Percentiles rank a stretch among this genome's conserved stretches.
phyloP scores from a whole-genome alignment of 2,797 vertebrate genomes.

The Clarias fuscus region DNA sequence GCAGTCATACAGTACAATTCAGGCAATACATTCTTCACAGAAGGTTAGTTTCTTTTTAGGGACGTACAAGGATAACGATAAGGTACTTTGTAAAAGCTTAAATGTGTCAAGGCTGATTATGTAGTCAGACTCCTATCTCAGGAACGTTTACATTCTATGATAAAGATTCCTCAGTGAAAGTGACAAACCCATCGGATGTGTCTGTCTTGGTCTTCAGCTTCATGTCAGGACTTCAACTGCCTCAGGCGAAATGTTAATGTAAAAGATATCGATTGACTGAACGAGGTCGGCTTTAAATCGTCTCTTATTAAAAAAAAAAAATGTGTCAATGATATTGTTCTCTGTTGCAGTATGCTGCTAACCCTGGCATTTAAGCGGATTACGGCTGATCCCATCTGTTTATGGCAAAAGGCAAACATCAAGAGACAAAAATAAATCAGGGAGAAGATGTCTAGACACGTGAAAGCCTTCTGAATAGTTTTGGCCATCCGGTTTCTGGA shows the following conservation, averaged over 20 bases:
- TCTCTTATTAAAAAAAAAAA: background rate
- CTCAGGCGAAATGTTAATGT: background rate
- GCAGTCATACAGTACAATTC: background rate
- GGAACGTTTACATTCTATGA: background rate
- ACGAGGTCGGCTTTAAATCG: background rate
- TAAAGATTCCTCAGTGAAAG: background rate
- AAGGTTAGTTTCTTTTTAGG: background rate
- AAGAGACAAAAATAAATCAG: background rate
- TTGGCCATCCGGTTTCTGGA: background rate
- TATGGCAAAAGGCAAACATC: background rate
- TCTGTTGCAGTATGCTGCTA: background rate
- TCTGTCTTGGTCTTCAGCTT: background rate
- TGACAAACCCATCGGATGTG: background rate
- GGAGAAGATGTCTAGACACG: background rate
- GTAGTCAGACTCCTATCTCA: background rate
- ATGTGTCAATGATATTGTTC: background rate
- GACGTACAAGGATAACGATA: background rate
- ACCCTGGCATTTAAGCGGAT: slow-evolving; percentile 31
- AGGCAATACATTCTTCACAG: background rate
- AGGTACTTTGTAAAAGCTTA: background rate
- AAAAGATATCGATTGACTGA: background rate
- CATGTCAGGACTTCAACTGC: background rate
- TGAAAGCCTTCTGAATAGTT: background rate
- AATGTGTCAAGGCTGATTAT: background rate
- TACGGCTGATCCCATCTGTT: slow-evolving; percentile 33